These are phyloP conservation scores for Pinna nobilis DNA, from an alignment of 1,140 invertebrate species.

Conservation along the genomic window DNA sequence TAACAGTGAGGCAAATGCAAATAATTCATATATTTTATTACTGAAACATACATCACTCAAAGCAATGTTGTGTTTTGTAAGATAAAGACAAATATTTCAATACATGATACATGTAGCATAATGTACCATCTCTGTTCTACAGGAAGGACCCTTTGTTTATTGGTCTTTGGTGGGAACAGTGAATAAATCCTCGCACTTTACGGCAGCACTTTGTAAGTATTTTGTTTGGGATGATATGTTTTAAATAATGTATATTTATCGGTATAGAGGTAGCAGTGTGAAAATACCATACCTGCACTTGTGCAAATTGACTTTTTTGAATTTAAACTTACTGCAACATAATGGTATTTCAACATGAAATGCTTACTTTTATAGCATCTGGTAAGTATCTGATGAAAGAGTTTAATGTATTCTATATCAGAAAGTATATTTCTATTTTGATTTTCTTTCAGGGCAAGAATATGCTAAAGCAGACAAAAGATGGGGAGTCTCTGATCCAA, in stretches of 20 bases:
- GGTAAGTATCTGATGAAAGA: neutral
- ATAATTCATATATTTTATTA: constrained; percentile 11
- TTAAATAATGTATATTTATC: neutral
- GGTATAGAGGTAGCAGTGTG: neutral
- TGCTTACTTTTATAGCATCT: neutral
- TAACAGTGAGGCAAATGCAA: neutral
- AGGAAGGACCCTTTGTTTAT: constrained; percentile 69
- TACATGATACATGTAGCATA: neutral
- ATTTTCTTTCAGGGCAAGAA: constrained; percentile 66
- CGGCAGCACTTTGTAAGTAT: constrained; percentile 68
- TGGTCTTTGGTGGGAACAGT: constrained; percentile 66
- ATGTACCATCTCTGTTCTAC: constrained; percentile 35
- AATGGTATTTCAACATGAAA: neutral
- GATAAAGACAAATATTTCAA: neutral
- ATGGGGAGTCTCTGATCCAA: constrained; percentile 70
- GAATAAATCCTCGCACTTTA: constrained; percentile 53
- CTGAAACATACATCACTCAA: too few species aligned
- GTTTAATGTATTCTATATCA: neutral
- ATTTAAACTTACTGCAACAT: neutral
- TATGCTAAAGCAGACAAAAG: constrained; percentile 71
- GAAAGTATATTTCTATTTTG: constrained; percentile 3
- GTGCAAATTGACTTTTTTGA: neutral
- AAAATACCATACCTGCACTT: neutral
- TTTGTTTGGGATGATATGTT: neutral
- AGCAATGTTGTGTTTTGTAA: too few species aligned